phyloP scores from a whole-genome alignment of 1,140 invertebrate genomes.

The Parasteatoda tepidariorum region DNA sequence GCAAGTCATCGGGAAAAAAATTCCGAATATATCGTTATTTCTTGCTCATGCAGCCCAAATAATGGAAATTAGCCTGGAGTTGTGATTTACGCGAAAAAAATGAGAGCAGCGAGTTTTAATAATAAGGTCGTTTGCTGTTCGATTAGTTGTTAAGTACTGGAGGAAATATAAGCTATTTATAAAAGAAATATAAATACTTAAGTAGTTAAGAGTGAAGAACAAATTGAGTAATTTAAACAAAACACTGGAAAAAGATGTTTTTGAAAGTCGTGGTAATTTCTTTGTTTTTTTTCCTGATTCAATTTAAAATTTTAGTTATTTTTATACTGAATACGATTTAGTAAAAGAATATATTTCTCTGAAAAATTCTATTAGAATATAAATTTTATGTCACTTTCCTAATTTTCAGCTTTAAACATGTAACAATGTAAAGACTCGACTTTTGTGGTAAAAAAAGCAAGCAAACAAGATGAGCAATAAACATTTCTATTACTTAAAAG shows the following conservation, averaged over 20 bases:
- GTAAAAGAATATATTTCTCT: too few species aligned
- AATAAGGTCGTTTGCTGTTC: neutral
- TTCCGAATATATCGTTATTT: neutral
- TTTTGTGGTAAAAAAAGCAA: too few species aligned
- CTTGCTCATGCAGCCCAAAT: neutral
- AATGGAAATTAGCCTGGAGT: neutral
- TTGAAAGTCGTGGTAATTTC: neutral
- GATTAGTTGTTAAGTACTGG: neutral
- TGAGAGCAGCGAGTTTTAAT: neutral
- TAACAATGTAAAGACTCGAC: too few species aligned
- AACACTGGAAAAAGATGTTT: neutral
- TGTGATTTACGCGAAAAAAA: neutral
- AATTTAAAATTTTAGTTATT: neutral
- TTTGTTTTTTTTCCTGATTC: neutral
- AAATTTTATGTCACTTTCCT: too few species aligned
- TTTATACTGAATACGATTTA: neutral
- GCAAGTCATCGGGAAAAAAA: neutral
- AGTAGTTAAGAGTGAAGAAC: neutral
- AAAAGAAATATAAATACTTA: neutral
- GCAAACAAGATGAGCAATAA: too few species aligned
- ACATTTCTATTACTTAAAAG: too few species aligned
- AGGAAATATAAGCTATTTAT: neutral
- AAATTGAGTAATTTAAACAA: neutral
- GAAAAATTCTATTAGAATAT: too few species aligned
- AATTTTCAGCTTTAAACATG: too few species aligned